Percentiles rank a stretch among this genome's conserved stretches.
phyloP scores from a whole-genome alignment of 2,113 vertebrate genomes.

The Nipponia nippon region DNA sequence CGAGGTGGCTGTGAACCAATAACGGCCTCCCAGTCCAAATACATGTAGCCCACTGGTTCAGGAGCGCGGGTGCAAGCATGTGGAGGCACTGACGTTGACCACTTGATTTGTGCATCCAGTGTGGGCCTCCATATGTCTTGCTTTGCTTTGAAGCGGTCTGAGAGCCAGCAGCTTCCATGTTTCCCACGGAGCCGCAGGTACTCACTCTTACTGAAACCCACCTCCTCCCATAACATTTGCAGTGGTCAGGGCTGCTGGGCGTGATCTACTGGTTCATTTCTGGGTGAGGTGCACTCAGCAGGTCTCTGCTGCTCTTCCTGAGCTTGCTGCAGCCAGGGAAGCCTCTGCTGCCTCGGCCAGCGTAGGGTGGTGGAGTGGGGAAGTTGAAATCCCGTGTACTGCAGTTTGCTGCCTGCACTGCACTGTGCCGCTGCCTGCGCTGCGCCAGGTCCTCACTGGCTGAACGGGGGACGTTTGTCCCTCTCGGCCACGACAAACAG shows the following conservation, averaged over 20 bases:
- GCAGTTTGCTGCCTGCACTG: neutral
- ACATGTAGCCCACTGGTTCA: neutral
- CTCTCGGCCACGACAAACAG: neutral
- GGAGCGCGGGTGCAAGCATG: neutral
- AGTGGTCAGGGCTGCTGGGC: neutral
- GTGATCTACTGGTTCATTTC: neutral
- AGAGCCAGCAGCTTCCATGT: neutral
- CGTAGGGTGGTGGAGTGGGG: no score
- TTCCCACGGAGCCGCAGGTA: neutral
- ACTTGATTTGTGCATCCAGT: neutral
- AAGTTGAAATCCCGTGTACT: fast-evolving
- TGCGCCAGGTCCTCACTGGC: fast-evolving
- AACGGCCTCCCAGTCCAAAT: neutral
- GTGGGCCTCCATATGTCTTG: neutral
- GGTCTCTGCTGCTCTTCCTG: neutral
- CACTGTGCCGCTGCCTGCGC: neutral
- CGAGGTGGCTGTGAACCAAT: neutral
- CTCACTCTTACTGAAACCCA: neutral
- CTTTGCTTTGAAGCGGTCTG: neutral
- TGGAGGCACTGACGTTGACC: neutral
- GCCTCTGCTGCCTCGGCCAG: fast-evolving
- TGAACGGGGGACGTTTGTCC: fast-evolving
- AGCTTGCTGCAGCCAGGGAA: neutral
- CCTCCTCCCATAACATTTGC: fast-evolving
- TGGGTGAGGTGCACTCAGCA: neutral